Evolutionary conservation across 1,140 invertebrate genomes (phyloP).

Genomic region (Papilio xuthus): DNA sequence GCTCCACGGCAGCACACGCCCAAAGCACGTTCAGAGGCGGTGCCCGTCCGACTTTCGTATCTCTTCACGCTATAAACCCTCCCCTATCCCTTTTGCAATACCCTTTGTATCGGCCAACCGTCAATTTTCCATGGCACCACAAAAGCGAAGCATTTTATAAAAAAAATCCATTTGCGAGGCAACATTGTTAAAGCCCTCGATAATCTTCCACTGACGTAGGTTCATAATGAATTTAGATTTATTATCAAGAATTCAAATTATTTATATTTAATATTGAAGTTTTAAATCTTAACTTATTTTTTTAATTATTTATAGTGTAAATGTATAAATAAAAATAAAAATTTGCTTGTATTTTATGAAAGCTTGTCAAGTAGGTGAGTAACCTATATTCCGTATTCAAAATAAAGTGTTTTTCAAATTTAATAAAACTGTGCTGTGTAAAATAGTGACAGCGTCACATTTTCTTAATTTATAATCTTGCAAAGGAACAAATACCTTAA

Average conservation of each 20-base stretch:
- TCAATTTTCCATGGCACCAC: conserved; percentile 33
- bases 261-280: background rate
- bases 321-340: background rate
- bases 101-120: conserved; percentile 34
- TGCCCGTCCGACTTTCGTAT: conserved; percentile 42
- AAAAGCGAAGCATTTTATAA: conserved; percentile 35
- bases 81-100: conserved; percentile 46
- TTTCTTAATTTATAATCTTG: too few species aligned
- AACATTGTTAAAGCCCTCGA: conserved; percentile 33
- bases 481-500: too few species aligned
- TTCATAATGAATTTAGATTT: conserved; percentile 16
- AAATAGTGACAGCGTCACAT: too few species aligned
- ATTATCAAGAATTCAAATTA: background rate
- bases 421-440: too few species aligned
- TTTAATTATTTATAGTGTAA: background rate
- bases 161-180: conserved; percentile 33
- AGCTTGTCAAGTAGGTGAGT: too few species aligned
- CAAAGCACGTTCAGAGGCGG: conserved; percentile 55
- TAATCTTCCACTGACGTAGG: conserved; percentile 18
- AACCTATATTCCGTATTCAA: too few species aligned
- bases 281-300: background rate
- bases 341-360: too few species aligned
- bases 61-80: conserved; percentile 50
- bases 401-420: too few species aligned
- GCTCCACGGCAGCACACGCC: conserved; percentile 47